A percentile compares a stretch with the other conserved stretches of the same genome.
These are phyloP conservation scores for Sinodicranocentrus sp. DNA, from an alignment of 2,888 invertebrate species.

Conservation along the genomic window DNA sequence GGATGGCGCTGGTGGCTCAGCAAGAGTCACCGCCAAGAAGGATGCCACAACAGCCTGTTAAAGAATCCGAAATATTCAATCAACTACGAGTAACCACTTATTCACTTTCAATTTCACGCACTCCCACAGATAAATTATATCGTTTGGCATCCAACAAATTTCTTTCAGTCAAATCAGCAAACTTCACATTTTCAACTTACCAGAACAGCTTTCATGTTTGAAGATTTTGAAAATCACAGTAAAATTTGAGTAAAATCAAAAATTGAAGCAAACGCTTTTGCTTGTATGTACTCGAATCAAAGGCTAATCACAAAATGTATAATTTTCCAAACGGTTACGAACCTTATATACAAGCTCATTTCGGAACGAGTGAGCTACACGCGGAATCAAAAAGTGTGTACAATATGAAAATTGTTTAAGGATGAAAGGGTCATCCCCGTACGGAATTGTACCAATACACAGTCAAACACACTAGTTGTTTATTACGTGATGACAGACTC, in stretches of 20 bases:
- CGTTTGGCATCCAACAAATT: no score
- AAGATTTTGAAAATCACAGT: conserved; percentile 2
- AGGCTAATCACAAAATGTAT: conserved; percentile 32
- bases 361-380: not conserved
- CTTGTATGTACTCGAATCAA: conserved; percentile 19
- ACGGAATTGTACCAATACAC: conserved; percentile 7
- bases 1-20: conserved; percentile 45
- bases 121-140: no score
- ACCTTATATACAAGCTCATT: conserved; percentile 39
- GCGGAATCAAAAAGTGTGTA: conserved; percentile 23
- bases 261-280: no score
- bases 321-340: not conserved
- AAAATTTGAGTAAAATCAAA: not conserved
- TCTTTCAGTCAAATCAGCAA: not conserved
- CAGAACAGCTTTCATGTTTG: conserved; percentile 53
- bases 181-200: conserved; percentile 31
- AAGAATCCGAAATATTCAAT: conserved; percentile 8
- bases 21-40: conserved; percentile 37
- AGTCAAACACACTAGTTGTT: conserved; percentile 20
- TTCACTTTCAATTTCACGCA: conserved; percentile 14
- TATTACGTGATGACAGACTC: conserved; percentile 54
- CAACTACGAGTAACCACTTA: not conserved
- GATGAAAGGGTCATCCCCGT: conserved; percentile 51
- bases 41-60: conserved; percentile 45
- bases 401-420: conserved; percentile 1